These are phyloP conservation scores for Drosophila fulvimacula DNA, from an alignment of 2,888 invertebrate genomes.

Conservation along the genomic window DNA sequence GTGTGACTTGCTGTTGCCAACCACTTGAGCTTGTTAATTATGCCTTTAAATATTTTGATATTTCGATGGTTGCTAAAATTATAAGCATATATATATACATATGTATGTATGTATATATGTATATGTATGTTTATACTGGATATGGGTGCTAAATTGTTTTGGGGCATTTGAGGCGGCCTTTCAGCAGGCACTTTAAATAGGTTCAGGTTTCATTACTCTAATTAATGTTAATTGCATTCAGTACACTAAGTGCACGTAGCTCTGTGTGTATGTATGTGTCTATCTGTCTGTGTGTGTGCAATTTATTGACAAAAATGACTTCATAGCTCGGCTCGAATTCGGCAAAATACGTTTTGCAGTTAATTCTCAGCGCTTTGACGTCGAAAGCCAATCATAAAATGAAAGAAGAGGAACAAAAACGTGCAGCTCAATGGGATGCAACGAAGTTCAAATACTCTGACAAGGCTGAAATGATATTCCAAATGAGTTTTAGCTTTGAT, in stretches of 20 bases:
- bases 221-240: constrained; percentile 67
- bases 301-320: constrained; percentile 50
- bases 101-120: background rate
- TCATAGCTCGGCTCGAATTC: constrained; percentile 38
- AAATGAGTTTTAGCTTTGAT: background rate
- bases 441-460: background rate
- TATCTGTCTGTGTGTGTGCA: background rate
- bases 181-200: constrained; percentile 25
- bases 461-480: no score
- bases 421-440: background rate
- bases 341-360: constrained; percentile 35
- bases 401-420: background rate
- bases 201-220: constrained; percentile 41
- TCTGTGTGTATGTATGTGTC: background rate
- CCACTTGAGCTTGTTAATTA: constrained; percentile 55
- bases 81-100: background rate
- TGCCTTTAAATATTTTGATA: constrained; percentile 54
- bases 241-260: background rate
- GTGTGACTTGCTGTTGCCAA: constrained; percentile 46
- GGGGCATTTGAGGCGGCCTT: constrained; percentile 27
- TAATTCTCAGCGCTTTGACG: constrained; percentile 27
- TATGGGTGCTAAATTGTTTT: constrained; percentile 52
- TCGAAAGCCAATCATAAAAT: background rate
- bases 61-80: constrained; percentile 16
- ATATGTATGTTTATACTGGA: constrained; percentile 1